Conservation (phyloP, 2,797 vertebrate genomes). For the Zalophus californianus region DNA sequence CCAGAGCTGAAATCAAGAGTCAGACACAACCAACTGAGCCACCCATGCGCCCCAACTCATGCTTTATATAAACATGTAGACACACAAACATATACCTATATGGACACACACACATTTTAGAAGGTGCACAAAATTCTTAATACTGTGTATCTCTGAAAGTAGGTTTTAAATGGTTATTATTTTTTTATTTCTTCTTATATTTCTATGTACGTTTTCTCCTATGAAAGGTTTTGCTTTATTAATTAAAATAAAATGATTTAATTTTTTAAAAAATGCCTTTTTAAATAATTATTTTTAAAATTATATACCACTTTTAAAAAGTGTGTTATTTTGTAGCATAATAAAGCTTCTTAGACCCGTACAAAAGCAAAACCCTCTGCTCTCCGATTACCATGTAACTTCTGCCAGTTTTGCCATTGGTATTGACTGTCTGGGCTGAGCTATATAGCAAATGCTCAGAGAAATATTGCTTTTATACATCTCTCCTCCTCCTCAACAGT, state of each 20-base stretch:
- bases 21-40: not conserved
- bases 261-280: not conserved
- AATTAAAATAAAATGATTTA: not conserved
- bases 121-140: not conserved
- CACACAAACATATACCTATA: not conserved
- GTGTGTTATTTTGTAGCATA: not conserved
- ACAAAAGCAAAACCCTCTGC: not conserved
- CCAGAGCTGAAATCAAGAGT: not conserved
- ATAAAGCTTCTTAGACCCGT: not conserved
- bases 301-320: not conserved
- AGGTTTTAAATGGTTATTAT: not conserved
- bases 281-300: not conserved
- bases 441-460: not conserved
- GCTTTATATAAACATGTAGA: not conserved
- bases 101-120: not conserved
- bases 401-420: not conserved
- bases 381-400: not conserved
- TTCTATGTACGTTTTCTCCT: not conserved
- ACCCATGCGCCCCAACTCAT: not conserved
- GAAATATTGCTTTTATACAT: not conserved
- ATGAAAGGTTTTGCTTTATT: constrained; percentile 18
- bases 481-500: not conserved
- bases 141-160: not conserved
- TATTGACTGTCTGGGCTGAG: not conserved
- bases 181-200: not conserved